Percentiles rank a stretch among this genome's conserved stretches.
Conservation (phyloP, 2,888 invertebrate species). For the Germaria angustata region DNA sequence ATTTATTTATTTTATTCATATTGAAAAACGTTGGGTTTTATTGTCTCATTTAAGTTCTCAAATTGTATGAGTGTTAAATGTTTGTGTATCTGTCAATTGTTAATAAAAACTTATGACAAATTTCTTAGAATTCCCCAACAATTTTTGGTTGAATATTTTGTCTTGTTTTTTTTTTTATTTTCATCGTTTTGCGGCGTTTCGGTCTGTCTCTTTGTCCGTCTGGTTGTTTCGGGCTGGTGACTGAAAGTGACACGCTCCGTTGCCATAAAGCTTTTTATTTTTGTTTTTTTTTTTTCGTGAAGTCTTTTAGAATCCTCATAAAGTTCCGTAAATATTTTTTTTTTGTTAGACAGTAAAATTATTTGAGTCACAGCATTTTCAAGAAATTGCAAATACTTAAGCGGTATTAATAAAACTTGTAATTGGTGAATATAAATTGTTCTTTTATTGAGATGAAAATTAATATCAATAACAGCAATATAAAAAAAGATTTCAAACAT, state of each 20-base stretch:
- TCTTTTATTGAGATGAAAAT: slow-evolving; percentile 12
- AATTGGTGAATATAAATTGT: slow-evolving; percentile 46
- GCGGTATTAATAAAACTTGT: neutral
- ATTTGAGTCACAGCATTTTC: slow-evolving; percentile 28
- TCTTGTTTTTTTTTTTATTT: neutral
- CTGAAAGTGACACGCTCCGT: slow-evolving; percentile 52
- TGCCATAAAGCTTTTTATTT: neutral
- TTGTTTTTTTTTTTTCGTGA: neutral
- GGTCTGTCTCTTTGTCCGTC: slow-evolving; percentile 47
- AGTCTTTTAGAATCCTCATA: slow-evolving; percentile 21
- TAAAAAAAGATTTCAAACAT: too few species aligned
- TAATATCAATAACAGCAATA: too few species aligned
- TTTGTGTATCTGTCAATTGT: slow-evolving; percentile 60
- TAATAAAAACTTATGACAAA: slow-evolving; percentile 67
- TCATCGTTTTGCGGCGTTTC: slow-evolving; percentile 7
- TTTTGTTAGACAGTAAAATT: slow-evolving; percentile 27
- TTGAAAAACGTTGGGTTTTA: slow-evolving; percentile 29
- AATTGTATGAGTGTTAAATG: slow-evolving; percentile 30
- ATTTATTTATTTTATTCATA: neutral
- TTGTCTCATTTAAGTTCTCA: slow-evolving; percentile 27
- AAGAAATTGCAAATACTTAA: neutral
- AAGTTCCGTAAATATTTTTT: too few species aligned
- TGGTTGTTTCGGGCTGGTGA: slow-evolving; percentile 33
- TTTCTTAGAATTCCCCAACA: slow-evolving; percentile 61
- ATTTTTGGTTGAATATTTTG: slow-evolving; percentile 14